These are phyloP conservation scores for Ophioderma brevispina DNA, from an alignment of 35 echinoderm and acorn worm species.

Conservation along the genomic window DNA sequence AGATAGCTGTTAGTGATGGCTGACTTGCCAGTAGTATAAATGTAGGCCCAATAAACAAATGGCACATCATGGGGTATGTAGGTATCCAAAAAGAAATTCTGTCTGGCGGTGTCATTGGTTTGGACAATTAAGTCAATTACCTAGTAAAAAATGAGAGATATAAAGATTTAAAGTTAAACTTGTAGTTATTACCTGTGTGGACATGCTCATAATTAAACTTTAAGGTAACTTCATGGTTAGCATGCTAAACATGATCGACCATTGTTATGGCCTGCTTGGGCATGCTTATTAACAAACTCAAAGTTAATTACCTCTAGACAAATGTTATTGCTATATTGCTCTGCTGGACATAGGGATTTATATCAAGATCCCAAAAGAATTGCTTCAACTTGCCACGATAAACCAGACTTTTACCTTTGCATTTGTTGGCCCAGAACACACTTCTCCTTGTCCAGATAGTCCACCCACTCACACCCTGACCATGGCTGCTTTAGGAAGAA, in stretches of 20 bases:
- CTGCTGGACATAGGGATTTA: too few species aligned
- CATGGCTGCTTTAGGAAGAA: constrained; percentile 96
- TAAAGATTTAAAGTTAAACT: too few species aligned
- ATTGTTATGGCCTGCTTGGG: too few species aligned
- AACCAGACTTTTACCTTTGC: constrained; percentile 91
- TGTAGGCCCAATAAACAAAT: constrained; percentile 90
- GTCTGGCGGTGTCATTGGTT: constrained; percentile 95
- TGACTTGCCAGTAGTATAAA: constrained; percentile 98
- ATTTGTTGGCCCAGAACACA: constrained; percentile 56
- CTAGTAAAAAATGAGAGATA: background rate
- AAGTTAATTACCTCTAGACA: too few species aligned
- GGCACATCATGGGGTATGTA: constrained; percentile 81
- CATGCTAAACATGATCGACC: too few species aligned
- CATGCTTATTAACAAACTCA: too few species aligned
- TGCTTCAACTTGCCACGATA: too few species aligned
- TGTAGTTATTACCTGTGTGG: too few species aligned
- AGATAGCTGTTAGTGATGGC: constrained; percentile 95
- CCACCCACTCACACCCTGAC: constrained; percentile 89
- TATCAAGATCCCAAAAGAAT: too few species aligned
- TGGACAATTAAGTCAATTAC: constrained; percentile 97
- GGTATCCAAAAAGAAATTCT: constrained; percentile 90
- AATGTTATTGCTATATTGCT: too few species aligned
- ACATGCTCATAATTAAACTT: too few species aligned
- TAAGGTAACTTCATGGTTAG: too few species aligned
- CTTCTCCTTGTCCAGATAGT: constrained; percentile 91